Evolutionary conservation across 2,888 invertebrate genomes (phyloP), one percentile per base, ranked within the genome.

Genomic region (Drosophila multiciliata): DNA sequence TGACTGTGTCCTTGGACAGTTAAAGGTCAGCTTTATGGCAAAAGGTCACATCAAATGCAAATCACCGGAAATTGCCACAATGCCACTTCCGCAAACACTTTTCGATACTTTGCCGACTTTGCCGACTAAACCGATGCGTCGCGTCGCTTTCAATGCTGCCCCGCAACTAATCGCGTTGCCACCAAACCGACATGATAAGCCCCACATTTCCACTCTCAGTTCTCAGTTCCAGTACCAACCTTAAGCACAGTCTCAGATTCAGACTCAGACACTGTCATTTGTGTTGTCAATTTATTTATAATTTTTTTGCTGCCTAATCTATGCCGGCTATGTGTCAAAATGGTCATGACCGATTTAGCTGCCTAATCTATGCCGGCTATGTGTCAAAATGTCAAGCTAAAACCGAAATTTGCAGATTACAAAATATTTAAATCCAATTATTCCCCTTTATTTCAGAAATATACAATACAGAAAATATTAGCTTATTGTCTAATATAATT

Each of bases 331-430:
- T 80, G 78, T 72, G 89, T 90, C 90, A 83, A 83, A 87, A 78
- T 85, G 86, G 71, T 83, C 90, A 66, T 76, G 90, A 82, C 86
- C 80, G 74, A 85, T 70, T 87, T 74, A 57, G 23, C 23, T 32
- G 50, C 35, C 36, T 48, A 52, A 60, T 71, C 68, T 61, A 33
- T 69, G 73, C 69, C 52, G 73, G 62, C 49, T 55, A n/a, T 80
- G 78, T 72, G 89, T 90, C 90, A 83, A 83, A 87, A 75, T 85
- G 90, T 82, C 80, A 73, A 76, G 64, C 50, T 73, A 5, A 29
- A 29, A 5, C 29, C 29, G 29, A 29, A 29, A 29, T 29, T 29
- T 6, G 5, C 29, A 6, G 29, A 29, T 29, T 29, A 7, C 6
- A 12, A 15, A 23, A 45, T 45, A 23, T 45, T 23, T 23, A 7